phyloP scores from a whole-genome alignment of 2,113 vertebrate species.

The Myotis yumanensis region DNA sequence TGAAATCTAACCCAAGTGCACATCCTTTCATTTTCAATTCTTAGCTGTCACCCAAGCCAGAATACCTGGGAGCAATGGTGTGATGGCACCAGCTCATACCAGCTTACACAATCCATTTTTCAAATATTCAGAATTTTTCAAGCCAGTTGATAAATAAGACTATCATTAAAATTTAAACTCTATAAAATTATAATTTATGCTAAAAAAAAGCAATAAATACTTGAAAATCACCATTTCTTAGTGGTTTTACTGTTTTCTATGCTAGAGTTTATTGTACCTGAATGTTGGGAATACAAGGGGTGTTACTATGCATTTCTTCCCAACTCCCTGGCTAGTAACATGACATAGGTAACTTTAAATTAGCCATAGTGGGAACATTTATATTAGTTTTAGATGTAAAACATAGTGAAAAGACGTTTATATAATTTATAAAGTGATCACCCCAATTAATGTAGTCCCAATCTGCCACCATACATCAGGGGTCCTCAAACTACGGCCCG shows the following conservation, averaged over 20 bases:
- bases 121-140: slow-evolving; percentile 22
- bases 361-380: not conserved
- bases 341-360: not conserved
- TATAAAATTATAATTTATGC: slow-evolving; percentile 14
- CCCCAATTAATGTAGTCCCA: not conserved
- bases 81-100: not conserved
- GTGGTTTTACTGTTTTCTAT: not conserved
- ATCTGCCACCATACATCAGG: not conserved
- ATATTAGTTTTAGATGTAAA: not conserved
- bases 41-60: not conserved
- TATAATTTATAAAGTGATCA: not conserved
- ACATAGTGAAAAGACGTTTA: not conserved
- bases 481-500: too few relatives aligned
- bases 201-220: slow-evolving; percentile 18
- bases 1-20: not conserved
- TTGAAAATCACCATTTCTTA: not conserved
- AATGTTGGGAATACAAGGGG: not conserved
- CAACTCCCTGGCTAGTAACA: not conserved
- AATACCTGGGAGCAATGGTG: not conserved
- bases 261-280: not conserved
- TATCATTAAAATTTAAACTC: slow-evolving; percentile 11
- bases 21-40: not conserved
- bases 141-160: not conserved
- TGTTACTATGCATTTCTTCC: not conserved
- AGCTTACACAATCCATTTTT: not conserved